phyloP scores from a whole-genome alignment of 2,797 vertebrate genomes.

The Amblyopsis hoosieri region DNA sequence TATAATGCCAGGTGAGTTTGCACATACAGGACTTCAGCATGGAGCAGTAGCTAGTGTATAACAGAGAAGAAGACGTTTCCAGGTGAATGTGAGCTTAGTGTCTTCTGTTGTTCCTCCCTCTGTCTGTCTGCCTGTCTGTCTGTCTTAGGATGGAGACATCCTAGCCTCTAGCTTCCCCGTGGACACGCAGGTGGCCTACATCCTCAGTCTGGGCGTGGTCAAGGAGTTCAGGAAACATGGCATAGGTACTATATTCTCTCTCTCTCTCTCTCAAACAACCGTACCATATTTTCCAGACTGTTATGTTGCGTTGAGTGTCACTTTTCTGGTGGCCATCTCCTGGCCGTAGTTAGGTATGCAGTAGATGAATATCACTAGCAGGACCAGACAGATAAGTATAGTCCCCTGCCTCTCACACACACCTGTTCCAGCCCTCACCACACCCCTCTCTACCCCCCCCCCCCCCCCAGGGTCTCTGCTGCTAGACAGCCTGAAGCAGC shows the following conservation, averaged over 20 bases:
- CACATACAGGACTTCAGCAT: too few relatives aligned
- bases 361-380: too few relatives aligned
- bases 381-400: too few relatives aligned
- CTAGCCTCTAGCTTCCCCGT: constrained; percentile 95
- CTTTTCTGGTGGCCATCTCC: too few relatives aligned
- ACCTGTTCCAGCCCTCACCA: neutral
- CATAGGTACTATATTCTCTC: constrained; percentile 81
- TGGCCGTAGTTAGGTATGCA: too few relatives aligned
- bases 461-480: constrained; percentile 86
- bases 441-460: neutral
- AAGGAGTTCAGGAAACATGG: constrained; percentile 99
- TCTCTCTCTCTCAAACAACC: neutral
- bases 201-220: constrained; percentile 96
- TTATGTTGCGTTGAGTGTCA: too few relatives aligned
- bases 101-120: constrained; percentile 1
- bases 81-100: neutral
- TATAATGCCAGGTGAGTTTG: too few relatives aligned
- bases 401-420: too few relatives aligned
- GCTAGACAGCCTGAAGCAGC: constrained; percentile 97
- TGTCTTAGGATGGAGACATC: constrained; percentile 94
- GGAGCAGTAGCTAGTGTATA: too few relatives aligned
- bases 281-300: too few relatives aligned
- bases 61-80: neutral
- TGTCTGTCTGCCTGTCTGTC: constrained; percentile 11
- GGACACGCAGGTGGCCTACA: constrained; percentile 98